Evolutionary conservation across 2,113 vertebrate genomes (phyloP).

Genomic region (Zosterops borbonicus): DNA sequence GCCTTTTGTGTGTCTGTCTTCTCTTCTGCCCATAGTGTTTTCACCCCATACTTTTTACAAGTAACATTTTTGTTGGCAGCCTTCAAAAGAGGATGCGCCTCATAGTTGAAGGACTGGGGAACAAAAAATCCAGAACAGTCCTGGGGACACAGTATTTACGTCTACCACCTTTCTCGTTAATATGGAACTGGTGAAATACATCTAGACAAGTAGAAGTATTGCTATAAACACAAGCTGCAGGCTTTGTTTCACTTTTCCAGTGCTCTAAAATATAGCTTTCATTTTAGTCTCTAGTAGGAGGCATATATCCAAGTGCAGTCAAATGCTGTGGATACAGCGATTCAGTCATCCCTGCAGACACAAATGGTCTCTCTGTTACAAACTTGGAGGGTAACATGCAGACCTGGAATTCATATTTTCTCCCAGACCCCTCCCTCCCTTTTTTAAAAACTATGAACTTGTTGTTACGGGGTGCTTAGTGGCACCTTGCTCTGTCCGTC

Average conservation of each 20-base stretch:
- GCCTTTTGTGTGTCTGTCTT: background rate
- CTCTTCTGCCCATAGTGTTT: background rate
- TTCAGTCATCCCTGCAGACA: background rate
- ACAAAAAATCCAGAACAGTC: background rate
- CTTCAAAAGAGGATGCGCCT: background rate
- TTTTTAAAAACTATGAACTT: background rate
- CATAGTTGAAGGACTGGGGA: background rate
- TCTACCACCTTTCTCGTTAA: background rate
- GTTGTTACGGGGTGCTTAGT: background rate
- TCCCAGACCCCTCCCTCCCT: rapidly evolving
- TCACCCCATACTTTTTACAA: background rate
- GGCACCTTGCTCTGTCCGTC: background rate
- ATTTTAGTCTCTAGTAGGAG: constrained; percentile 45
- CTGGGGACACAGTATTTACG: background rate
- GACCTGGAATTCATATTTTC: background rate
- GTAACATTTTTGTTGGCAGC: background rate
- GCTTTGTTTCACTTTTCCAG: constrained; percentile 32
- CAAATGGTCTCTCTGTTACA: background rate
- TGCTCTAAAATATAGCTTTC: constrained; percentile 44
- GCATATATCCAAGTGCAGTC: constrained; percentile 34
- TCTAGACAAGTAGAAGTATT: constrained; percentile 17
- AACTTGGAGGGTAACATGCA: background rate
- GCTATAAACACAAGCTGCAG: constrained; percentile 13
- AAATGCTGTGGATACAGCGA: constrained; percentile 5
- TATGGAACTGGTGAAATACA: background rate